A percentile compares a stretch with the other conserved stretches of the same genome.
These are phyloP conservation scores for Drosophila pseudotalamancana DNA, from an alignment of 2,888 invertebrate genomes.

Conservation along the genomic window DNA sequence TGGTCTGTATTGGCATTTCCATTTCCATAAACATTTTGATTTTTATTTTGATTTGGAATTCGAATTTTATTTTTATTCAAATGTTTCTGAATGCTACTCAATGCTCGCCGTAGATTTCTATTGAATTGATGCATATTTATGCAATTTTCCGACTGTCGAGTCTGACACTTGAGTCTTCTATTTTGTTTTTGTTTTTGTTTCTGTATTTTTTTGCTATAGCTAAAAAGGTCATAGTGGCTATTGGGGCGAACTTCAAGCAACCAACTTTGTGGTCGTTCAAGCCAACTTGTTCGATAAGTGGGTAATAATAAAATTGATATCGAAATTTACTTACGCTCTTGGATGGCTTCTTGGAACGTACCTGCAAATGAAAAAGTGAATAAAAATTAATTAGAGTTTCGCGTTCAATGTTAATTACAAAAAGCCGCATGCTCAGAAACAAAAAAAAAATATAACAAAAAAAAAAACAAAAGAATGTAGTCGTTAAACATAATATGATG, in stretches of 20 bases:
- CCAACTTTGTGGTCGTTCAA: constrained; percentile 35
- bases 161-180: constrained; percentile 18
- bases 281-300: constrained; percentile 62
- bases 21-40: constrained; percentile 18
- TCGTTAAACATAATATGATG: neutral
- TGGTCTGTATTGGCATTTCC: constrained; percentile 16
- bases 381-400: constrained; percentile 11
- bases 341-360: constrained; percentile 69
- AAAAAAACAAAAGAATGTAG: constrained; percentile 12
- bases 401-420: constrained; percentile 17
- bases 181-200: neutral
- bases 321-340: constrained; percentile 72
- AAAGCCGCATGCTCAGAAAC: neutral
- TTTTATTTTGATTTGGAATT: constrained; percentile 16
- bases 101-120: neutral
- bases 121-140: constrained; percentile 26
- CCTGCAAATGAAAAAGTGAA: constrained; percentile 60
- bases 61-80: constrained; percentile 32
- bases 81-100: constrained; percentile 20
- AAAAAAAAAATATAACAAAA: too few species aligned
- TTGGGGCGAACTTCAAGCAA: constrained; percentile 32
- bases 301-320: constrained; percentile 48
- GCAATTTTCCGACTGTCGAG: neutral
- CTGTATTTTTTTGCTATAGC: constrained; percentile 18
- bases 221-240: constrained; percentile 21